Conservation (phyloP, 2,113 vertebrate species). For the Manacus vitellinus region DNA sequence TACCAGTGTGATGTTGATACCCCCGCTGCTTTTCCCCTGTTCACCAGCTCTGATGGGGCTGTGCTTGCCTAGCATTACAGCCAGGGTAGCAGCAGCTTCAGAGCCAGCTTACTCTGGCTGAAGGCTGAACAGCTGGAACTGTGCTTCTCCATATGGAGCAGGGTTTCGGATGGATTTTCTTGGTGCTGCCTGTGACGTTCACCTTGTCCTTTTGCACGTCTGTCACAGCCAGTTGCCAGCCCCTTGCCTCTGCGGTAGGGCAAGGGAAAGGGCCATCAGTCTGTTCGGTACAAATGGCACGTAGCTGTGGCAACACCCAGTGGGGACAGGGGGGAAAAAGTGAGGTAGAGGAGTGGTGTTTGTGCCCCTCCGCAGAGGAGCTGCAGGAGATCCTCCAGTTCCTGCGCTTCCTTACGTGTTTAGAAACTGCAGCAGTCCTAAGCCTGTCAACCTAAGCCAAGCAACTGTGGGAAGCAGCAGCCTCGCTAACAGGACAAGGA, state of each 20-base stretch:
- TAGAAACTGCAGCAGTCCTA: neutral
- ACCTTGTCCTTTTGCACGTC: neutral
- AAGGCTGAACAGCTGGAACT: constrained; percentile 42
- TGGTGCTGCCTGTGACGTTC: constrained; percentile 22
- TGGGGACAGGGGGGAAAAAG: neutral
- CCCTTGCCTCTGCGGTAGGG: neutral
- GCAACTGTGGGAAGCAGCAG: neutral
- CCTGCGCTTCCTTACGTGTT: neutral
- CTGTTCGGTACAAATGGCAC: constrained; percentile 10
- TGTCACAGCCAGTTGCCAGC: neutral
- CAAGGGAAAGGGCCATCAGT: neutral
- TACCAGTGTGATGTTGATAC: neutral
- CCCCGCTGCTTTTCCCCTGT: neutral
- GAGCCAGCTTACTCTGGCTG: neutral
- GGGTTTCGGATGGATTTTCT: neutral
- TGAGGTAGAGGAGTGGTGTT: neutral
- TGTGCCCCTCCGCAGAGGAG: neutral
- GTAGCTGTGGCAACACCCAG: neutral
- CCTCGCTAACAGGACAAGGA: neutral
- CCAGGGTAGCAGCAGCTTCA: neutral
- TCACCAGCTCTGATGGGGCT: constrained; percentile 6
- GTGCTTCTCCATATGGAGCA: constrained; percentile 22
- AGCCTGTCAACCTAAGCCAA: neutral
- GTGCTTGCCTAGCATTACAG: neutral
- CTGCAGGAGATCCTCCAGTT: neutral